phyloP scores from a whole-genome alignment of 2,888 invertebrate species.

The Melinopterus prodromus region DNA sequence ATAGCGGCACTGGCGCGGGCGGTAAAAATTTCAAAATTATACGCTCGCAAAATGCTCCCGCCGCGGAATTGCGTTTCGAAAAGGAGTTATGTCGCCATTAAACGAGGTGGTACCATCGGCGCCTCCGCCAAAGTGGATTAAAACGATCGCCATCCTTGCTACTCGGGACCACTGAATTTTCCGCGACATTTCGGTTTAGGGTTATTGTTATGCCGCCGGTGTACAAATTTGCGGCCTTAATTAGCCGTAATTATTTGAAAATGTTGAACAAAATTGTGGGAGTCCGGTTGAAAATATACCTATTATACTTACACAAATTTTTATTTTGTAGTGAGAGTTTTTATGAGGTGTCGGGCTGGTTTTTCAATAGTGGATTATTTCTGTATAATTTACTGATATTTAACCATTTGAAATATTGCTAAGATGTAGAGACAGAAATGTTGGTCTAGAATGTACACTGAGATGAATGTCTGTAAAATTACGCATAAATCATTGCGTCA shows the following conservation, averaged over 20 bases:
- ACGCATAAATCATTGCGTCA: too few species aligned
- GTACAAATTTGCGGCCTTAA: background rate
- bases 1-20: constrained; percentile 9
- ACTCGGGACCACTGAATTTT: background rate
- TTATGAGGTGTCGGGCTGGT: too few species aligned
- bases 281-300: background rate
- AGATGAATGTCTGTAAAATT: too few species aligned
- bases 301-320: background rate
- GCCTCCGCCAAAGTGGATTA: constrained; percentile 21
- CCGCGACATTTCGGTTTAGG: background rate
- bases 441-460: too few species aligned
- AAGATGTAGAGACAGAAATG: too few species aligned
- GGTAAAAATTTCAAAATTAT: constrained; percentile 26
- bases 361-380: too few species aligned
- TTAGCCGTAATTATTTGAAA: background rate
- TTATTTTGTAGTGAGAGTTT: too few species aligned
- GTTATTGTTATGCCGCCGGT: background rate
- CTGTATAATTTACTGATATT: too few species aligned
- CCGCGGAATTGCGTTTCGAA: constrained; percentile 25
- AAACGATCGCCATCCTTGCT: background rate
- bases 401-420: too few species aligned
- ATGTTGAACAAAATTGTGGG: background rate
- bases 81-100: constrained; percentile 17
- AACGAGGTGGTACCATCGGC: constrained; percentile 21
- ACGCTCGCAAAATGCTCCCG: constrained; percentile 9